Percentiles rank a stretch among this genome's conserved stretches.
phyloP scores from a whole-genome alignment of 2,888 invertebrate genomes.

The Callosobruchus maculatus region DNA sequence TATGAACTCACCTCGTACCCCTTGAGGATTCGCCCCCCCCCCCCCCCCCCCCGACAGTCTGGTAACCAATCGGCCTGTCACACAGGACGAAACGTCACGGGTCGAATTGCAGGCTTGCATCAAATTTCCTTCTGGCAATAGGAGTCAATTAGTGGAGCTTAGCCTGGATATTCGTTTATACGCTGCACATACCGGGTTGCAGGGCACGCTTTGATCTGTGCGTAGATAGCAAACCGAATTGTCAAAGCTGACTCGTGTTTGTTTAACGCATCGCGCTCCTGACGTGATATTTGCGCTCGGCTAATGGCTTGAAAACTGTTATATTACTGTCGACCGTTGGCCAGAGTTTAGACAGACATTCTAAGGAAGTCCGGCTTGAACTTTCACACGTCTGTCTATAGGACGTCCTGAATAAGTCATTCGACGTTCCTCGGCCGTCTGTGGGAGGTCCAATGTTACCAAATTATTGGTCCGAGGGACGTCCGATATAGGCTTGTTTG shows the following conservation, averaged over 20 bases:
- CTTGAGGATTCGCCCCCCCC: too few species aligned
- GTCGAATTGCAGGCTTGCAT: background rate
- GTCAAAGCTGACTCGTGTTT: background rate
- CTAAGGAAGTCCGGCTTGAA: too few species aligned
- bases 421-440: too few species aligned
- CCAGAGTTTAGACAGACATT: too few species aligned
- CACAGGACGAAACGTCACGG: background rate
- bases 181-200: background rate
- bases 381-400: too few species aligned
- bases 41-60: too few species aligned
- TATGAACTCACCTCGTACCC: too few species aligned
- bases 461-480: too few species aligned
- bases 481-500: too few species aligned
- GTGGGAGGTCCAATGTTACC: too few species aligned
- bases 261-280: background rate
- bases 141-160: background rate
- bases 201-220: background rate
- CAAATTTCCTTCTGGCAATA: background rate
- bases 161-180: background rate
- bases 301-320: background rate
- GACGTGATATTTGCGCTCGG: background rate
- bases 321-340: background rate
- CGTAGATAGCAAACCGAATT: background rate
- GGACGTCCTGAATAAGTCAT: too few species aligned
- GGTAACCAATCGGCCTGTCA: too few species aligned